Evolutionary conservation across 2,113 vertebrate genomes (phyloP).

Genomic region (Peromyscus californicus): DNA sequence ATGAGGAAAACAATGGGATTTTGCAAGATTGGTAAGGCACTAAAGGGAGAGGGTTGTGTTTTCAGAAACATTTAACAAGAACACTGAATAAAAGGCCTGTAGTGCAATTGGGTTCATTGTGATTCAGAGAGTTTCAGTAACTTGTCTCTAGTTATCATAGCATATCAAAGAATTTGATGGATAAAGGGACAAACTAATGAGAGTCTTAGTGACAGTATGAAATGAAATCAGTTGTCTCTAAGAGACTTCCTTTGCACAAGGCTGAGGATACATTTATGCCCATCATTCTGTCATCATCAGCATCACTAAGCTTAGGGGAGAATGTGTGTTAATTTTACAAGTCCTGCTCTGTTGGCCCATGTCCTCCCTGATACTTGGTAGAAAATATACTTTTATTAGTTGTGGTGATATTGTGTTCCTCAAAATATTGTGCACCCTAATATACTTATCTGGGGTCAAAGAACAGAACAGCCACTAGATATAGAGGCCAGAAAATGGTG

Average conservation of each 20-base stretch:
- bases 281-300: constrained; percentile 40
- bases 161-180: constrained; percentile 74
- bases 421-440: too few relatives aligned
- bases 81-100: constrained; percentile 35
- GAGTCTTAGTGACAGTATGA: constrained; percentile 59
- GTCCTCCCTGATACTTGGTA: background rate
- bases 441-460: too few relatives aligned
- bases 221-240: constrained; percentile 65
- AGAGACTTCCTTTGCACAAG: background rate
- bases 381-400: background rate
- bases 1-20: constrained; percentile 8
- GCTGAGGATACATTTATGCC: background rate
- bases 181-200: constrained; percentile 74
- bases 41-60: constrained; percentile 3
- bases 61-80: constrained; percentile 50
- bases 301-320: background rate
- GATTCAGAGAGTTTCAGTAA: constrained; percentile 59
- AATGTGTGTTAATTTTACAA: background rate
- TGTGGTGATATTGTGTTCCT: too few relatives aligned
- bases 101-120: constrained; percentile 61
- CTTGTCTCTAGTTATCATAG: constrained; percentile 73
- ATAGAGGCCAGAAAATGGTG: too few relatives aligned
- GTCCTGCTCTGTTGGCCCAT: background rate
- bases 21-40: background rate
- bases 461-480: too few relatives aligned